phyloP scores from a whole-genome alignment of 2,888 invertebrate genomes.

The Monoplex corrugatus region DNA sequence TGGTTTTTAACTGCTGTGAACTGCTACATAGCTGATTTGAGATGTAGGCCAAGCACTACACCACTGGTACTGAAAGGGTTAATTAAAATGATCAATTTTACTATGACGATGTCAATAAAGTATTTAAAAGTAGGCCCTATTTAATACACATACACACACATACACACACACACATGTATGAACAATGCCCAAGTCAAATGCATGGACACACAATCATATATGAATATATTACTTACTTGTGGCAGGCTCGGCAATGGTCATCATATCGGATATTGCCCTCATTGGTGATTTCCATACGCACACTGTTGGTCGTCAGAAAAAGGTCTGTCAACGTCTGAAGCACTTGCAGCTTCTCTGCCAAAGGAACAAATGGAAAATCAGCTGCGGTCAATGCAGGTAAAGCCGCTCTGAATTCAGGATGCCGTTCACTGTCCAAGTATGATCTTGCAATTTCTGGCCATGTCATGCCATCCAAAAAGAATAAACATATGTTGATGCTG shows the following conservation, averaged over 20 bases:
- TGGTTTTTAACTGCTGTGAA: no score
- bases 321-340: constrained; percentile 96
- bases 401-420: constrained; percentile 82
- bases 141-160: not conserved
- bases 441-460: constrained; percentile 96
- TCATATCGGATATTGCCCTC: constrained; percentile 87
- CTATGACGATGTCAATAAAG: no score
- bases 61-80: no score
- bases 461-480: constrained; percentile 95
- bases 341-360: constrained; percentile 79
- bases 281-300: constrained; percentile 95
- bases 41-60: no score
- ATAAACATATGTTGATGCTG: constrained; percentile 95
- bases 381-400: constrained; percentile 73
- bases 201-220: not conserved
- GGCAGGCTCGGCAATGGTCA: constrained; percentile 82
- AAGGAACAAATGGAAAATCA: constrained; percentile 77
- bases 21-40: no score
- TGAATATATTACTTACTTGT: constrained; percentile 72
- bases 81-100: no score
- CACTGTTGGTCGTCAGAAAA: constrained; percentile 95
- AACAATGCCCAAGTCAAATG: not conserved
- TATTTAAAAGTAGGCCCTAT: no score
- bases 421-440: constrained; percentile 91
- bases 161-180: not conserved